These are phyloP conservation scores for Apis dorsata DNA, from an alignment of 1,140 invertebrate species.

Conservation along the genomic window DNA sequence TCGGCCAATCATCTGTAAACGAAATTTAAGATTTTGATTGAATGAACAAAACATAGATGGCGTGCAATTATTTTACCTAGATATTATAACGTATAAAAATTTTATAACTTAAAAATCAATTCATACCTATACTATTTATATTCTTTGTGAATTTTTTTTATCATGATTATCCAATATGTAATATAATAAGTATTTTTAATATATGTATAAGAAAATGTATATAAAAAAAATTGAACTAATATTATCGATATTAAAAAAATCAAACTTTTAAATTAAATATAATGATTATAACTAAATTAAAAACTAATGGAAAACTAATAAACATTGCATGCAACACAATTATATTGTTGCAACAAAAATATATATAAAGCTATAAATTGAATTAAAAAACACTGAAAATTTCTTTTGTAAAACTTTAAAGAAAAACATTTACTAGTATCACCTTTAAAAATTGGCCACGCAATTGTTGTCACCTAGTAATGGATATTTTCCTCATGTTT, in stretches of 20 bases:
- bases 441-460: constrained; percentile 66
- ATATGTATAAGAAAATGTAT: neutral
- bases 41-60: constrained; percentile 24
- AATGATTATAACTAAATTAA: constrained; percentile 5
- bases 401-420: neutral
- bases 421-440: constrained; percentile 13
- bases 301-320: neutral
- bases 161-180: neutral
- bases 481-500: constrained; percentile 59
- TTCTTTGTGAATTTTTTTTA: constrained; percentile 16
- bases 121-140: constrained; percentile 5
- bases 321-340: neutral
- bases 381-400: neutral
- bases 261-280: neutral
- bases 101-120: neutral
- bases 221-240: neutral
- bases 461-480: constrained; percentile 59
- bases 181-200: neutral
- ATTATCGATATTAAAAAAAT: neutral
- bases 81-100: neutral
- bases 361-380: neutral
- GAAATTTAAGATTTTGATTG: constrained; percentile 13
- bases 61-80: neutral
- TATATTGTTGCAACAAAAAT: neutral
- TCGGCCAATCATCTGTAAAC: constrained; percentile 76